These are phyloP conservation scores for Parnassius mnemosyne DNA, from an alignment of 2,888 invertebrate species.

Conservation along the genomic window DNA sequence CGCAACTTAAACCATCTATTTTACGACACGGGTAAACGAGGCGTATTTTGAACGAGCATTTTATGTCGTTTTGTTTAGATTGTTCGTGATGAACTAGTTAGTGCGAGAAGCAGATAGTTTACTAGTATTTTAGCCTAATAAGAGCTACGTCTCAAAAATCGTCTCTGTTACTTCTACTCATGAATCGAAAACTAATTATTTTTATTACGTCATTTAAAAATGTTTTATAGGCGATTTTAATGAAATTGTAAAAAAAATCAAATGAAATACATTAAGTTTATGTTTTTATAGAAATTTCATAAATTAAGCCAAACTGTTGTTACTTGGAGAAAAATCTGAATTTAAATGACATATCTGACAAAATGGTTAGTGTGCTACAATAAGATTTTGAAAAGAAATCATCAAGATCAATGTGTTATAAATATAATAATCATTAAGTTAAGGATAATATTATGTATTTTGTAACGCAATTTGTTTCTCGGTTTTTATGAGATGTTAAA, in stretches of 20 bases:
- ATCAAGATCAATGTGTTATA: conserved; percentile 78
- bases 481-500: conserved; percentile 74
- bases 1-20: conserved; percentile 33
- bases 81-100: conserved; percentile 20
- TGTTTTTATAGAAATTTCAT: conserved; percentile 61
- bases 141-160: conserved; percentile 37
- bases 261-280: conserved; percentile 49
- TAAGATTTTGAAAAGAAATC: conserved; percentile 72
- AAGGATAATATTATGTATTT: conserved; percentile 77
- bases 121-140: conserved; percentile 42
- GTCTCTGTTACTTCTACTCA: conserved; percentile 32
- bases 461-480: conserved; percentile 76
- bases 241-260: conserved; percentile 47
- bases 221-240: conserved; percentile 55
- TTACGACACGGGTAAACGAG: conserved; percentile 43
- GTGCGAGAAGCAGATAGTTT: conserved; percentile 32
- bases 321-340: conserved; percentile 78
- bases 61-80: conserved; percentile 18
- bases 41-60: conserved; percentile 42
- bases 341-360: conserved; percentile 81
- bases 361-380: conserved; percentile 81
- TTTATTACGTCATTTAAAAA: conserved; percentile 35
- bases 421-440: conserved; percentile 77
- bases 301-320: conserved; percentile 74
- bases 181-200: conserved; percentile 33